Base-by-base conservation (phyloP, 1,140 invertebrate species). In the Lineus longissimus region DNA sequence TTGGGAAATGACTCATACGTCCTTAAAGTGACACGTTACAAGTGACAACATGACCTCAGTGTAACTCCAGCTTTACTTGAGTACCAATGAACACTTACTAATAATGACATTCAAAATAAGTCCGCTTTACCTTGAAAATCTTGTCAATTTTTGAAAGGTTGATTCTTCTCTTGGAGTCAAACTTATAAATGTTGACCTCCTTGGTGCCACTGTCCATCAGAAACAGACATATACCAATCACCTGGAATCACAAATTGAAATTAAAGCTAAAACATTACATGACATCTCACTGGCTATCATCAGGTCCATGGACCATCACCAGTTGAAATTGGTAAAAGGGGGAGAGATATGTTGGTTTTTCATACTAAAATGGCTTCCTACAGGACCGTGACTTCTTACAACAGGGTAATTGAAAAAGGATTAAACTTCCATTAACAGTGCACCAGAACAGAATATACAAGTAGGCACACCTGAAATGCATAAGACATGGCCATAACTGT, bases 211-310 rank as follows among this genome's bases (percentile, higher is more conserved):
- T 94, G 77, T 99, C 96, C 88, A 99, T 96, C 0, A 99, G 83
- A 77, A 97, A 98, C 11, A 99, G 83, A 2, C 93, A 94, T 83
- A 99, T 99, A 0, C 96, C 96, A 89, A 99, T 97, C 0, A 98
- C 95, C 84, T 85, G 59, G 61, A 78, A 74, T 40, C 29, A 64
- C 13, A 70, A 22, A 40, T n/a, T 33, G 60, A 31, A 36, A 15
- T 36, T 36, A 7, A 36, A 15, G 33, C 33, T 15, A 36, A 4
- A 36, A n/a, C n/a, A n/a, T n/a, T n/a, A n/a, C n/a, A n/a, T n/a
- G n/a, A n/a, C 40, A 43, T 43, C 40, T 13, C 11, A 43, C 11
- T 43, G 19, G 40, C 19, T 43, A 43, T 19, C 19, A 43, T 43
- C 19, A 43, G 11, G 11, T 43, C 19, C 40, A 43, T 19, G 11